Evolutionary conservation across 2,888 invertebrate species (phyloP), one percentile per base, ranked within the genome.

Genomic region (Ctena decussata): DNA sequence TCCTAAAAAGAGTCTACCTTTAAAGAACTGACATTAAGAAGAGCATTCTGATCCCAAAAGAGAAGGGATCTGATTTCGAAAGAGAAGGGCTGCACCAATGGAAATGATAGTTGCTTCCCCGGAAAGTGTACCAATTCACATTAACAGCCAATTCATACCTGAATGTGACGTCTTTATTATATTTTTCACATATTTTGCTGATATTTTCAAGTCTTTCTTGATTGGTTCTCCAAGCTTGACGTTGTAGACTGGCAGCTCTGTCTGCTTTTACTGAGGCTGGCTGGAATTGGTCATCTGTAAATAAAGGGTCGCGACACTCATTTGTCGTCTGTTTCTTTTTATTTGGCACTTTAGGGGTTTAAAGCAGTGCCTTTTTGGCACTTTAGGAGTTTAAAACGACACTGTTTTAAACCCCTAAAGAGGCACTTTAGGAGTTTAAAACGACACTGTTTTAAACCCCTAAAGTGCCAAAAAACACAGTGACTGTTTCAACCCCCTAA

Each of bases 161-260:
- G 35, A 80, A 80, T 24, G 41, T 32, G 35, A 32, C 41, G 37
- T 80, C 79, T 24, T 32, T 11, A n/a, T 65, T 60, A 27, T 74
- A 80, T 65, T 65, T 73, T 5, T 32, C 65, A 80, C 79, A 80
- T 5, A 65, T 27, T 24, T 49, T 46, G 2, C 53, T 46, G 12
- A 80, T 41, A 27, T 80, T 72, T 18, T 39, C 27, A 11, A 80
- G 21, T 74, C 79, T 80, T 35, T 32, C 41, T 18, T 41, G n/a
- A 32, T 80, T 73, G n/a, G 24, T 57, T 8, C 27, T 24, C 27
- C 24, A 6, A 21, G 46, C 18, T 21, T 15, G 18, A 3, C 21
- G 46, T 46, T 21, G 18, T 3, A 18, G 8, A 46, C 21, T 3
- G 21, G 3, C 18, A n/a, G 15, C 21, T 3, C 12, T 18, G 3